Evolutionary conservation across 2,797 vertebrate species (phyloP), one percentile per base, ranked within the genome.

Genomic region (Acridotheres tristis): DNA sequence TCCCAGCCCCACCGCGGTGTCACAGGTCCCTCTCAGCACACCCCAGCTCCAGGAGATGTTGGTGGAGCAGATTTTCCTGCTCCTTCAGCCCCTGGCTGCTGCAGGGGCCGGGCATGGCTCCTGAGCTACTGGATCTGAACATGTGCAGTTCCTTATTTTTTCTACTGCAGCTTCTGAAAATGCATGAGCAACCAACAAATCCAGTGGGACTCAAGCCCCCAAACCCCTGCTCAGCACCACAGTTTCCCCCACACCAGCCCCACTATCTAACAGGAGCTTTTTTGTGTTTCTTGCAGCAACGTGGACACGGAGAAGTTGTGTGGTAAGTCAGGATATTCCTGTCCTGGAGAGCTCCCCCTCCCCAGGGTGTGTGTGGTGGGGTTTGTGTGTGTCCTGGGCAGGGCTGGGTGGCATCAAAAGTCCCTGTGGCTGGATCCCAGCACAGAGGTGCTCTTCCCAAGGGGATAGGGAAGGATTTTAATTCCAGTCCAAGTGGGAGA

Each of bases 291-390:
- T 95, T 93, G 77, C 97, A 99, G 99, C 96, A 99, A 99, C 15
- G 97, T 99, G 97, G 99, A 99, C 95, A 99, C 99, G 0, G 99
- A 98, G 95, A 99, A 98, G 78, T 95, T 99, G 68, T 99, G 99
- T 50, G 99, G 99, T 99, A 96, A 98, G 99, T 98, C 32, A n/a
- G 29, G 34, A 8, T 30, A 0, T 8, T 42, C 17, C 58, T 92
- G 65, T 32, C 32, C 43, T 3, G 1, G 11, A 43, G 42, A 57
- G 27, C 9, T 54, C 26, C 16, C 5, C 50, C 11, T 69, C 2
- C 18, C 18, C 38, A 19, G 85, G 34, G 15, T 51, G 42, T 50
- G 59, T 23, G 61, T 6, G 16, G 4, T 34, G 54, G 63, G 34
- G 15, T 34, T 51, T 15, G 32, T 51, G 58, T 48, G 32, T 25